Evolutionary conservation across 2,888 invertebrate genomes (phyloP).

Genomic region (Machimus atricapillus): DNA sequence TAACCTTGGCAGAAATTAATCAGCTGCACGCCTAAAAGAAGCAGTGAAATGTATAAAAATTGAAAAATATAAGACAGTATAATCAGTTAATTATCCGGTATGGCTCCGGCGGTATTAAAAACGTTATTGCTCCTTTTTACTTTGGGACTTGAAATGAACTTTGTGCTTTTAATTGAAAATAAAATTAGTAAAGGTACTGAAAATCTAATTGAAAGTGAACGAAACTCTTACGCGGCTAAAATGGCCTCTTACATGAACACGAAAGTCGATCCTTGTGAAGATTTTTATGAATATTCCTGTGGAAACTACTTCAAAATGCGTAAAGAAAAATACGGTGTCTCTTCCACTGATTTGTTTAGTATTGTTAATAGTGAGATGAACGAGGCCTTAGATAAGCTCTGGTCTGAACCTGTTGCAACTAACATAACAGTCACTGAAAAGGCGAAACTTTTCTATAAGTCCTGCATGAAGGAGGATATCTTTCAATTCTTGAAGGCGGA

Average conservation of each 20-base stretch:
- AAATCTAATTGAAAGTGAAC: neutral
- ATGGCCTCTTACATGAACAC: slow-evolving; percentile 1
- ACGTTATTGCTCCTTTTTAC: neutral
- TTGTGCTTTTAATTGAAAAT: neutral
- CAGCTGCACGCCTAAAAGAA: too few species aligned
- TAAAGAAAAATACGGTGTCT: neutral
- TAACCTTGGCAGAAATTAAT: too few species aligned
- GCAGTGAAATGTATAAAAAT: too few species aligned
- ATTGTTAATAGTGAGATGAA: neutral
- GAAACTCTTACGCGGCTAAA: neutral
- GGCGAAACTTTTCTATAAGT: neutral
- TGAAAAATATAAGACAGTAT: too few species aligned
- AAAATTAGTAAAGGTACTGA: neutral
- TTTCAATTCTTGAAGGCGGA: neutral
- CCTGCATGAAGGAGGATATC: neutral
- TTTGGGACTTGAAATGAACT: neutral
- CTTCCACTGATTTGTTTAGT: neutral
- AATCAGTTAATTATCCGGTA: neutral
- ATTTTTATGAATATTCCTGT: slow-evolving; percentile 1
- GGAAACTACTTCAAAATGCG: slow-evolving; percentile 13
- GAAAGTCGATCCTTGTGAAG: neutral
- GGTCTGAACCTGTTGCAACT: neutral
- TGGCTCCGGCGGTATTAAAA: neutral
- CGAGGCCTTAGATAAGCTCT: neutral
- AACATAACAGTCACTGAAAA: neutral